Evolutionary conservation across 2,888 invertebrate genomes (phyloP).

Genomic region (Sussaba pulchella): DNA sequence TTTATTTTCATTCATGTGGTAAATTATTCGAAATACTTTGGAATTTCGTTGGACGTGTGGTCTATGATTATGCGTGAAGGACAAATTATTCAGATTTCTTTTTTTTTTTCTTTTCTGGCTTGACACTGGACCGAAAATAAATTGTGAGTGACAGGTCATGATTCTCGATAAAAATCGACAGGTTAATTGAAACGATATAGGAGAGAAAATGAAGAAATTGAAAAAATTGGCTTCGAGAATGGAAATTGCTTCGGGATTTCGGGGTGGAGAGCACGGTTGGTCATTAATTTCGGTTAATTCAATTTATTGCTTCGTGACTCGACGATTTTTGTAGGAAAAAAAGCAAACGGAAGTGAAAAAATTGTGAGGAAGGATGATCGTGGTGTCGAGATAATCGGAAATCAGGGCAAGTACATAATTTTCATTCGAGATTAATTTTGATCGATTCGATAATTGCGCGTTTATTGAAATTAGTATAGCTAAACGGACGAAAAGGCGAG

Average conservation of each 20-base stretch:
- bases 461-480: constrained; percentile 21
- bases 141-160: constrained; percentile 56
- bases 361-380: constrained; percentile 1
- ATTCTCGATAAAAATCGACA: constrained; percentile 39
- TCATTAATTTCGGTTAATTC: constrained; percentile 22
- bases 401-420: constrained; percentile 46
- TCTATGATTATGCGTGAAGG: constrained; percentile 19
- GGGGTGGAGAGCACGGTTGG: constrained; percentile 41
- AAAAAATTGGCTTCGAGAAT: constrained; percentile 50
- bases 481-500: constrained; percentile 28
- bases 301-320: neutral
- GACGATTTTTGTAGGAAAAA: constrained; percentile 35
- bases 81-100: constrained; percentile 54
- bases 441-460: constrained; percentile 28
- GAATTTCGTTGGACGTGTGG: constrained; percentile 49
- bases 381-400: constrained; percentile 5
- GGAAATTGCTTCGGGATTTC: constrained; percentile 45
- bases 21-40: constrained; percentile 20
- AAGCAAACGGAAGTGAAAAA: constrained; percentile 23
- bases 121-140: constrained; percentile 33
- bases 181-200: constrained; percentile 40
- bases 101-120: constrained; percentile 14
- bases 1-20: constrained; percentile 23
- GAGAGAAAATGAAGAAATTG: constrained; percentile 61
- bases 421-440: neutral